These are phyloP conservation scores for Cynoglossus semilaevis DNA, from an alignment of 2,113 vertebrate species.

Conservation along the genomic window DNA sequence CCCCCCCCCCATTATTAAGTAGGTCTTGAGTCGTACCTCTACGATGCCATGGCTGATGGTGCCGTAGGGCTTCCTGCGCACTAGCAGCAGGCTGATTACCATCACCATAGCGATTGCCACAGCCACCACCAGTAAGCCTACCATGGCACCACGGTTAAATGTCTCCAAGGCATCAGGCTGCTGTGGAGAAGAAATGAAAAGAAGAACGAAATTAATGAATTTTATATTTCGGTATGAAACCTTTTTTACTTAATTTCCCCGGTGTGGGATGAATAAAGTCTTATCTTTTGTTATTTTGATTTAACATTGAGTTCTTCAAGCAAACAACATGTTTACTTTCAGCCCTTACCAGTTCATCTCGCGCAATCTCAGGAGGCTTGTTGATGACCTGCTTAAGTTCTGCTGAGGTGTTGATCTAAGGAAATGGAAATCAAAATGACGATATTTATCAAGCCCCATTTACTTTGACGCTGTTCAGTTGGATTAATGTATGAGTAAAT, in stretches of 20 bases:
- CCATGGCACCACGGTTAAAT: conserved; percentile 85
- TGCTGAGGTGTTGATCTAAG: conserved; percentile 80
- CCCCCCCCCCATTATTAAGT: too few relatives aligned
- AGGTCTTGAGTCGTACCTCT: conserved; percentile 72
- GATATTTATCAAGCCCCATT: background rate
- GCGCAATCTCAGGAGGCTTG: conserved; percentile 85
- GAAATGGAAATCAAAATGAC: background rate
- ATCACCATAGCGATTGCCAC: conserved; percentile 86
- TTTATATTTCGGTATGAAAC: background rate
- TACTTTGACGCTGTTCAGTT: too few relatives aligned
- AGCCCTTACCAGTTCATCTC: conserved; percentile 79
- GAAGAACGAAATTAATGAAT: background rate
- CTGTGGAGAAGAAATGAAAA: conserved; percentile 49
- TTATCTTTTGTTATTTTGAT: too few relatives aligned
- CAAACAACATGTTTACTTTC: background rate
- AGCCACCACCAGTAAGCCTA: conserved; percentile 86
- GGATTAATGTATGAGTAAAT: too few relatives aligned
- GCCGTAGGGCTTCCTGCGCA: conserved; percentile 84
- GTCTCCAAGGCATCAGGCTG: conserved; percentile 83
- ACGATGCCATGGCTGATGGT: conserved; percentile 86
- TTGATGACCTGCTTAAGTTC: conserved; percentile 83
- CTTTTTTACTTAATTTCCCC: too few relatives aligned
- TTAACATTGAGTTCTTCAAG: background rate
- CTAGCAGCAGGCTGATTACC: conserved; percentile 83
- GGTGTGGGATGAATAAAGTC: too few relatives aligned